Evolutionary conservation across 2,797 vertebrate species (phyloP), one percentile per base, ranked within the genome.

Genomic region (Neostethus bicornis): DNA sequence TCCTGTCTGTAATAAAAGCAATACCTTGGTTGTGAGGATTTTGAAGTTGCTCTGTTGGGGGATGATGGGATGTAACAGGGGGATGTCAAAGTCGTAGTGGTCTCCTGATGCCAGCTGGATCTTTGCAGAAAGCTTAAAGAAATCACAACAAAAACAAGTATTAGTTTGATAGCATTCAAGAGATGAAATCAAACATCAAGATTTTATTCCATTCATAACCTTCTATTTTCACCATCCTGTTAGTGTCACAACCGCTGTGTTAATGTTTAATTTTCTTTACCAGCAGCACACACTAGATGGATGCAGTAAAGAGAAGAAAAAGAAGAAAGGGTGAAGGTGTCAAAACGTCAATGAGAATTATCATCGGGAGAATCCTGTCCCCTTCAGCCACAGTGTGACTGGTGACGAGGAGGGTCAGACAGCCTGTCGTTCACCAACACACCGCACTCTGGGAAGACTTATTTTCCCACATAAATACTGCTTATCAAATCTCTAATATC

Each of bases 11-110:
- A 35, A 12, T 52, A 0, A 39, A n/a, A 49, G 34, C 1, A 11
- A 7, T 87, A 98, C 96, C 94, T 98, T 98, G 63, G 96, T 96
- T 72, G 93, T 92, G 87, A 98, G 93, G 79, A 97, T 86, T 94
- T 90, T 96, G 90, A 94, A 97, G 5, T 56, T 93, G 92, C 95
- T 95, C 83, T 98, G 94, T 61, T 95, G 92, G 39, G 96, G 92
- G 73, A 93, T 55, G 71, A 99, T 85, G 24, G 93, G 84, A 79
- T 97, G 94, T 73, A 94, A 88, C 54, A 99, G 93, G 78, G 88
- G 79, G 63, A 98, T 81, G 44, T 90, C 81, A 74, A 98, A 91
- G 85, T 65, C 87, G 85, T 91, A 94, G 81, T 91, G 90, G 63
- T 96, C 93, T 52, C 92, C 95, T 37, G 94, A 93, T 8, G 93